Conservation (phyloP, 2,888 invertebrate species). For the Ectobius pallidus region DNA sequence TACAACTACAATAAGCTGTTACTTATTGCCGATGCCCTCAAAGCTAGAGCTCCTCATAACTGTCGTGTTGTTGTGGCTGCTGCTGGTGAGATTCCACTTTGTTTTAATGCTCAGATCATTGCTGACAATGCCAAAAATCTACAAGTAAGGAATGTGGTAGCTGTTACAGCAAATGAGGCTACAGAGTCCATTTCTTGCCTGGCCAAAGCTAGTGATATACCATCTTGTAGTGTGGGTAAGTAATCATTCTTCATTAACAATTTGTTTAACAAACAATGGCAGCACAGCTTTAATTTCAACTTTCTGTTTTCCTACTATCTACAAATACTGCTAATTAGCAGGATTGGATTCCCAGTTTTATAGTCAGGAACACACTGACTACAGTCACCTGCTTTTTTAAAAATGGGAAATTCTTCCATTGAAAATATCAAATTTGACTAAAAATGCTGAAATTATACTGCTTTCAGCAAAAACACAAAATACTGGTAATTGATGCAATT, state of each 20-base stretch:
- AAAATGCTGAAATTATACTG: too few species aligned
- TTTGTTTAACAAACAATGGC: too few species aligned
- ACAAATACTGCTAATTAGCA: too few species aligned
- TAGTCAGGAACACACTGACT: too few species aligned
- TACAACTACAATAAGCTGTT: background rate
- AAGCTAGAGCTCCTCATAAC: background rate
- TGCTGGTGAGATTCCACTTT: background rate
- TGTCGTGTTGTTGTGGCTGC: background rate
- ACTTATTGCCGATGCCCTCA: background rate
- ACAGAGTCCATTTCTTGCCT: background rate
- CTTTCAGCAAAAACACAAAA: too few species aligned
- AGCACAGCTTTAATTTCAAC: too few species aligned
- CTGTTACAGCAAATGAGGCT: background rate
- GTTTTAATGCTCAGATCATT: conserved; percentile 9
- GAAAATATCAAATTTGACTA: too few species aligned
- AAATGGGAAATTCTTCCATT: too few species aligned
- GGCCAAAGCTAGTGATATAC: background rate
- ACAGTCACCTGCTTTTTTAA: too few species aligned
- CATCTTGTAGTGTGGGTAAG: background rate
- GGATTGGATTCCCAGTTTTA: too few species aligned
- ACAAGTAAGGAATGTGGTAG: background rate
- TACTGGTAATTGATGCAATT: too few species aligned
- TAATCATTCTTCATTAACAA: background rate
- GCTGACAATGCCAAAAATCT: background rate
- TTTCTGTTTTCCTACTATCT: too few species aligned